Evolutionary conservation across 2,113 vertebrate genomes (phyloP), one percentile per base, ranked within the genome.

Genomic region (Eurypyga helias): DNA sequence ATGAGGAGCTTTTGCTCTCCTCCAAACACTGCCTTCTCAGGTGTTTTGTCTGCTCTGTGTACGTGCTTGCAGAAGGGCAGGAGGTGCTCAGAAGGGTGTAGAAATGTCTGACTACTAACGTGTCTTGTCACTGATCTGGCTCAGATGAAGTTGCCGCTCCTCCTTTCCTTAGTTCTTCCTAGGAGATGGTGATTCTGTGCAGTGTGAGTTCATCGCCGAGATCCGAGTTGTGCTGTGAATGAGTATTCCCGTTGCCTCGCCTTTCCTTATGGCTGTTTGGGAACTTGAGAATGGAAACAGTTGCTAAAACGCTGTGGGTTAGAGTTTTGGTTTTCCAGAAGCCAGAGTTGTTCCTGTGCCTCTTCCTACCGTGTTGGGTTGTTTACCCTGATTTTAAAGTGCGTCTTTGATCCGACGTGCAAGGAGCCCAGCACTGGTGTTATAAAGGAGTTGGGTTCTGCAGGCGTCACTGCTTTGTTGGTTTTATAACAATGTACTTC

Each of bases 61-160:
- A 2, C 6, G 16, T 62, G 11, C 18, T 13, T 46, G 34, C 41
- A 60, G 75, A 70, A n/a, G 1, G 3, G 69, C 13, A 54, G 34
- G 4, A 20, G 3, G 46, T 28, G 36, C 46, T 62, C 48, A 18
- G 36, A 43, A 43, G 26, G 62, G 57, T 13, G 15, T 6, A 65
- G 38, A 36, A 69, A 45, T 36, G 11, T 8, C n/a, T 38, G 43
- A 21, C 7, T 24, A 0, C 24, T 43, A 3, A 7, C 46, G 17
- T 16, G 17, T 31, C 0, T 2, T 62, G 26, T 10, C 36, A 1
- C 1, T 51, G 43, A 6, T 79, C 33, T 46, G 61, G n/a, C 36
- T 38, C 25, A 25, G 48, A 72, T 31, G 10, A 20, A 33, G 26
- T 31, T 29, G 8, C 26, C 29, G 72, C 48, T 70, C 33, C 36